phyloP scores from a whole-genome alignment of 1,140 invertebrate species.

The Rhynchophorus ferrugineus region DNA sequence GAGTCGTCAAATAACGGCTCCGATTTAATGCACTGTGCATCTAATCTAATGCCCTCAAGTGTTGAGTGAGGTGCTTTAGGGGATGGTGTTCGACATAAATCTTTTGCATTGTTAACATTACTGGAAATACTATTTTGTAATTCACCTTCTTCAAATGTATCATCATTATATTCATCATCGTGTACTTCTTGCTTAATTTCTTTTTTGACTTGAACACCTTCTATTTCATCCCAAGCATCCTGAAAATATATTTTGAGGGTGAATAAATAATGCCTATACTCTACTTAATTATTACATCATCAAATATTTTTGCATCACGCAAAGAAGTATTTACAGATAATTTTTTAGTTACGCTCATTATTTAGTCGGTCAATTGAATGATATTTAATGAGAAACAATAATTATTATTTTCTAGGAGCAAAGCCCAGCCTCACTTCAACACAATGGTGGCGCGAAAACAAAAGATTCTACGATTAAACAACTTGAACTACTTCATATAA shows the following conservation, averaged over 20 bases:
- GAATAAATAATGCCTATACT: background rate
- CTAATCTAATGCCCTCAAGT: background rate
- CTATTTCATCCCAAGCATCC: slow-evolving; percentile 16
- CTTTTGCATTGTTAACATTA: slow-evolving; percentile 14
- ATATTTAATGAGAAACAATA: no score
- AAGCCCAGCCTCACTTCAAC: no score
- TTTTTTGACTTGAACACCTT: slow-evolving; percentile 9
- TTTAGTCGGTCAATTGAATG: no score
- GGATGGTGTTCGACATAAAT: background rate
- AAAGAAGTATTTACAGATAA: slow-evolving; percentile 34
- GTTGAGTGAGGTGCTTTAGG: background rate
- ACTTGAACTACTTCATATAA: no score
- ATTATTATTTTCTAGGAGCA: no score
- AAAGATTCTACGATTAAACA: no score
- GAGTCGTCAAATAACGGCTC: slow-evolving; percentile 1
- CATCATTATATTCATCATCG: background rate
- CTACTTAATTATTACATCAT: slow-evolving; percentile 29
- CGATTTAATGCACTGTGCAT: slow-evolving; percentile 5
- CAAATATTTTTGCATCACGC: slow-evolving; percentile 36
- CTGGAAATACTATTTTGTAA: slow-evolving; percentile 12
- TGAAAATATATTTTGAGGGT: slow-evolving; percentile 13
- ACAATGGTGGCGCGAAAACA: no score
- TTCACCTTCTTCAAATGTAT: slow-evolving; percentile 13
- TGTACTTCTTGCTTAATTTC: slow-evolving; percentile 15
- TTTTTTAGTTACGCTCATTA: no score